phyloP scores from a whole-genome alignment of 2,797 vertebrate genomes.

The Pyrrhura leucotis region DNA sequence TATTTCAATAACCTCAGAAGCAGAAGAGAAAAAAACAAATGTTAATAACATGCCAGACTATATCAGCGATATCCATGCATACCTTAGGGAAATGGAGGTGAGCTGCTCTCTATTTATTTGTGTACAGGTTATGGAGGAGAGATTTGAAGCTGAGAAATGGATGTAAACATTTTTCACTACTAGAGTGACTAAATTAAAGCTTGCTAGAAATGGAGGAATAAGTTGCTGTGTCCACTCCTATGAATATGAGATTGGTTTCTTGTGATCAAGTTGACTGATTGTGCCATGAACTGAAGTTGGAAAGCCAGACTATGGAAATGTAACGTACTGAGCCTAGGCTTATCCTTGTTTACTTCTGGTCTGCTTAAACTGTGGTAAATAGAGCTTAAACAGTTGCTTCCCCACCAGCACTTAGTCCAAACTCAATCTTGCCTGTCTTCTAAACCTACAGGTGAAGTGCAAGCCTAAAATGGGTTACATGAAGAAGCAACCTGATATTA shows the following conservation, averaged over 20 bases:
- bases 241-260: background rate
- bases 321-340: background rate
- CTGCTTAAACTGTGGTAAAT: background rate
- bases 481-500: slow-evolving; percentile 98
- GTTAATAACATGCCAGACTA: slow-evolving; percentile 90
- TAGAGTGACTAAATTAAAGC: background rate
- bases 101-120: background rate
- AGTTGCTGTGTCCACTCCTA: background rate
- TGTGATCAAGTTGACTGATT: background rate
- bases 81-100: slow-evolving; percentile 95
- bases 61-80: slow-evolving; percentile 87
- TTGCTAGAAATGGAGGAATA: background rate
- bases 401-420: background rate
- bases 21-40: slow-evolving; percentile 82
- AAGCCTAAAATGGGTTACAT: slow-evolving; percentile 93
- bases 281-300: background rate
- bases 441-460: slow-evolving; percentile 84
- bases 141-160: background rate
- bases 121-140: background rate
- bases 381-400: background rate
- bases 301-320: background rate
- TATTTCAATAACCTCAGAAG: slow-evolving; percentile 86
- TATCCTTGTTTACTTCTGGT: background rate
- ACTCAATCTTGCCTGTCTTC: background rate
- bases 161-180: background rate